These are phyloP conservation scores for Beroe forskalii DNA, from an alignment of 37 sponge, comb jelly and placozoan genomes.

Conservation along the genomic window DNA sequence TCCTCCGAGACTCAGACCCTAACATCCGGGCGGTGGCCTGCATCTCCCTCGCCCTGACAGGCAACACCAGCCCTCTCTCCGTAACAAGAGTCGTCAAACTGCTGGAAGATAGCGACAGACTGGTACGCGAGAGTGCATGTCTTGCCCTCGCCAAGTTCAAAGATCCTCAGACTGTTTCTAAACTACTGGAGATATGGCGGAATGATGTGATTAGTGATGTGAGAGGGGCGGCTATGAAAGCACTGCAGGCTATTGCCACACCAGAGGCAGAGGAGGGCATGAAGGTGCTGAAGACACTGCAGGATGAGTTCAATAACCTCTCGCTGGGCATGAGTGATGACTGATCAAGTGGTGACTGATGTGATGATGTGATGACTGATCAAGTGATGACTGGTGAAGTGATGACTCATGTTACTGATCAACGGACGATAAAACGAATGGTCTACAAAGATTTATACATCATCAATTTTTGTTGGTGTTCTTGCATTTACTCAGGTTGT, in stretches of 20 bases:
- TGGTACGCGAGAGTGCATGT: slow-evolving; percentile 91
- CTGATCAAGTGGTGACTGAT: no score
- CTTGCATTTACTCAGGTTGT: no score
- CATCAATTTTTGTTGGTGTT: no score
- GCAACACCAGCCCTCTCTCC: slow-evolving; percentile 32
- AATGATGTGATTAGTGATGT: slow-evolving; percentile 97
- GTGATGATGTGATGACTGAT: no score
- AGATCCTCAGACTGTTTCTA: slow-evolving; percentile 74
- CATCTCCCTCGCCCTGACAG: slow-evolving; percentile 87
- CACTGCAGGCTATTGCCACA: slow-evolving; percentile 83
- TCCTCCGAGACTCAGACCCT: slow-evolving; percentile 82
- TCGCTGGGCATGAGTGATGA: background rate
- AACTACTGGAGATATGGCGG: slow-evolving; percentile 82
- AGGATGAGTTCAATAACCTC: slow-evolving; percentile 39
- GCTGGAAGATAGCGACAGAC: slow-evolving; percentile 83
- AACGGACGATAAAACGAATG: no score
- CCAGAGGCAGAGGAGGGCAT: slow-evolving; percentile 80
- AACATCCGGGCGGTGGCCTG: slow-evolving; percentile 96
- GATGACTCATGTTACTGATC: no score
- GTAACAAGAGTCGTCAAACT: slow-evolving; percentile 71
- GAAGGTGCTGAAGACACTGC: slow-evolving; percentile 67
- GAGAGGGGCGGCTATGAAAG: slow-evolving; percentile 86
- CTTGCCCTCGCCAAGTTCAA: slow-evolving; percentile 86
- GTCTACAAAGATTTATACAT: no score
- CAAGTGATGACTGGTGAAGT: no score